Evolutionary conservation across 2,797 vertebrate species (phyloP).

Genomic region (Decapterus maruadsi): DNA sequence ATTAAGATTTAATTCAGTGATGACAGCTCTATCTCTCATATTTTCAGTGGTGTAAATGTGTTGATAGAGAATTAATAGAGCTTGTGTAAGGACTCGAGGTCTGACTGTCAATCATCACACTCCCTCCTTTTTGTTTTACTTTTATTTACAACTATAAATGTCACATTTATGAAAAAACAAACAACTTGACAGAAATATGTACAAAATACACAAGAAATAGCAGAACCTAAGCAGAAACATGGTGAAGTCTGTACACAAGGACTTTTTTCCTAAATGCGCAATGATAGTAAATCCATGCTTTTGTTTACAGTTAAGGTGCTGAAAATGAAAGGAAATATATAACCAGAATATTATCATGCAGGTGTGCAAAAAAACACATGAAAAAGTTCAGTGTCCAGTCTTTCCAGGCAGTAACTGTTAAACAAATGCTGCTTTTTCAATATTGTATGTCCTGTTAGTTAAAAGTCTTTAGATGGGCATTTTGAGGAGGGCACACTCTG

Average conservation of each 20-base stretch:
- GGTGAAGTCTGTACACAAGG: neutral
- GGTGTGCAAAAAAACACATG: no score
- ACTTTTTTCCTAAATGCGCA: neutral
- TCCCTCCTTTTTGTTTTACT: neutral
- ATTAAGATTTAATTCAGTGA: no score
- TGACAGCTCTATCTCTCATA: no score
- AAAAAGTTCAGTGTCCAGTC: neutral
- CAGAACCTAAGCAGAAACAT: neutral
- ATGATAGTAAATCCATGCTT: slow-evolving; percentile 5
- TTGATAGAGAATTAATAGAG: no score
- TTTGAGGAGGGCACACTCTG: slow-evolving; percentile 89
- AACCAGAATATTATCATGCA: neutral
- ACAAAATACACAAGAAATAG: slow-evolving; percentile 46
- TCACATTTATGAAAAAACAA: slow-evolving; percentile 29
- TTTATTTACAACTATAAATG: slow-evolving; percentile 65
- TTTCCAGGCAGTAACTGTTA: neutral
- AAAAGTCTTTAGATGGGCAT: slow-evolving; percentile 78
- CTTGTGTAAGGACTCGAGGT: no score
- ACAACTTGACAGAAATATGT: neutral
- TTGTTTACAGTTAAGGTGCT: neutral
- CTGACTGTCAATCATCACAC: neutral
- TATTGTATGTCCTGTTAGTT: neutral
- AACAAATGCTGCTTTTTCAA: neutral
- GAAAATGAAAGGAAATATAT: neutral
- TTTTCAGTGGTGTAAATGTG: no score